phyloP scores from a whole-genome alignment of 2,113 vertebrate genomes.

The Sebastes fasciatus region DNA sequence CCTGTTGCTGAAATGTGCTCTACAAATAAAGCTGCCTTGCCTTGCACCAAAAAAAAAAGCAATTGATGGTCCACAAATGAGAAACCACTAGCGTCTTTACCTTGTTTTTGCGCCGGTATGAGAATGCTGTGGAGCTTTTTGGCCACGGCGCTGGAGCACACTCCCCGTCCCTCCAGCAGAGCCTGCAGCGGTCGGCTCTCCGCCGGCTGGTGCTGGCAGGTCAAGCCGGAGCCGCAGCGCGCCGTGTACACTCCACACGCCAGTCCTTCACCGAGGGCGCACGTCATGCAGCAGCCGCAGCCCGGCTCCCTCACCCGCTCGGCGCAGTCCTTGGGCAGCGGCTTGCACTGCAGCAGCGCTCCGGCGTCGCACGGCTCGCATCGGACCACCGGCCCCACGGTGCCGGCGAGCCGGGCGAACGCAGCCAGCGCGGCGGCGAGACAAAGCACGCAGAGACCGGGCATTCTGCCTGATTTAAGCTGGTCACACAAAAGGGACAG shows the following conservation, averaged over 20 bases:
- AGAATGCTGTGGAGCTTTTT: constrained; percentile 73
- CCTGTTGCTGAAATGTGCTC: too few species aligned
- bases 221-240: constrained; percentile 90
- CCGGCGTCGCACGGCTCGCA: constrained; percentile 92
- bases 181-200: constrained; percentile 91
- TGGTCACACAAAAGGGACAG: constrained; percentile 67
- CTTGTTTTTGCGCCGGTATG: constrained; percentile 73
- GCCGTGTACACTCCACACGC: constrained; percentile 95
- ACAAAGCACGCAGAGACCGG: constrained; percentile 84
- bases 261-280: constrained; percentile 87
- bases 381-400: constrained; percentile 90
- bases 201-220: constrained; percentile 86
- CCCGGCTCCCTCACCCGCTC: constrained; percentile 92
- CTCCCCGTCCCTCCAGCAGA: constrained; percentile 91
- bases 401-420: constrained; percentile 75
- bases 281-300: constrained; percentile 95
- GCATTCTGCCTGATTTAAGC: constrained; percentile 83
- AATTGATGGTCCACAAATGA: too few species aligned
- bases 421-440: constrained; percentile 82
- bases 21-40: too few species aligned
- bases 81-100: constrained; percentile 73
- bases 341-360: constrained; percentile 90
- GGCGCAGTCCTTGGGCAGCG: constrained; percentile 86
- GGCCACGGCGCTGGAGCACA: constrained; percentile 85
- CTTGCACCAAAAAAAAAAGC: too few species aligned